phyloP scores from a whole-genome alignment of 2,797 vertebrate genomes.

The Semaprochilodus insignis region DNA sequence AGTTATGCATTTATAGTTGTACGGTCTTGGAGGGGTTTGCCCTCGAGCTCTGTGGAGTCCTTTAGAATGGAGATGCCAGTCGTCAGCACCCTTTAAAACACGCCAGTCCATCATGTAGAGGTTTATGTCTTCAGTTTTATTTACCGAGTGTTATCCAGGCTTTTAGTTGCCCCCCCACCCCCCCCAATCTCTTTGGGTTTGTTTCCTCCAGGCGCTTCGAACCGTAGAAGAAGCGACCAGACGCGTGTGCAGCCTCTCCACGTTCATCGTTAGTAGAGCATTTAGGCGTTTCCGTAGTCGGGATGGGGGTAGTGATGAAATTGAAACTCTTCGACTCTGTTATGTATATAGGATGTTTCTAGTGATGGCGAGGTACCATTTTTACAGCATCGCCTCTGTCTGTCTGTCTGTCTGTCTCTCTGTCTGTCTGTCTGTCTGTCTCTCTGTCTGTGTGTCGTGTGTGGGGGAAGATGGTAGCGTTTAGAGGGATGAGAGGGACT shows the following conservation, averaged over 20 bases:
- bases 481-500: conserved; percentile 61
- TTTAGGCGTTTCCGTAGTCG: conserved; percentile 53
- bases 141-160: conserved; percentile 18
- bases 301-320: conserved; percentile 64
- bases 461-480: conserved; percentile 55
- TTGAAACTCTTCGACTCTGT: conserved; percentile 67
- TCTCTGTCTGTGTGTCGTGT: conserved; percentile 47
- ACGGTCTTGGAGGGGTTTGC: too few species aligned
- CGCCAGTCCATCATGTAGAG: neutral
- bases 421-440: conserved; percentile 42
- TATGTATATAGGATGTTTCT: conserved; percentile 74
- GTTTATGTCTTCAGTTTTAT: conserved; percentile 4
- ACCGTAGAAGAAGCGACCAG: conserved; percentile 18
- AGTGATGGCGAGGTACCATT: conserved; percentile 59
- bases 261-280: conserved; percentile 50
- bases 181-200: conserved; percentile 3
- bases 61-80: conserved; percentile 30
- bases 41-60: conserved; percentile 10
- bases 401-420: conserved; percentile 38
- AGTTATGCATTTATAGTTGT: neutral
- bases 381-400: conserved; percentile 49
- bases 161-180: conserved; percentile 31
- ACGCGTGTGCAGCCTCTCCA: conserved; percentile 32
- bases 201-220: conserved; percentile 44
- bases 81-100: conserved; percentile 40